Percentiles rank a stretch among this genome's conserved stretches.
phyloP scores from a whole-genome alignment of 2,797 vertebrate genomes.

The Tadarida brasiliensis region DNA sequence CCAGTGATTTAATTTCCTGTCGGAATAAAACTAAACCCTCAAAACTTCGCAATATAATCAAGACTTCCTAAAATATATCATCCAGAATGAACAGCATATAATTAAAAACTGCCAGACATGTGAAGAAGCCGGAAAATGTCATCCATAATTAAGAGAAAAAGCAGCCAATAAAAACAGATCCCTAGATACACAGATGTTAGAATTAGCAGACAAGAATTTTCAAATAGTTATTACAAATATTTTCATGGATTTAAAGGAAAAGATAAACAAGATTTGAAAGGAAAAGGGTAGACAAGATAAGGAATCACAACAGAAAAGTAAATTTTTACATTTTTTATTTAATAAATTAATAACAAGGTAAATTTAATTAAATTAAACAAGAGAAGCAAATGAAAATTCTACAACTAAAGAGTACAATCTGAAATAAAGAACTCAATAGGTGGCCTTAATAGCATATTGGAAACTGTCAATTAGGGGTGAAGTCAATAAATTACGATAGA shows the following conservation, averaged over 20 bases:
- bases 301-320: not conserved
- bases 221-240: not conserved
- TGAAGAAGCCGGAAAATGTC: not conserved
- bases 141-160: slow-evolving; percentile 1
- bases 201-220: not conserved
- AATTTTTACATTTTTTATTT: not conserved
- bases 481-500: not conserved
- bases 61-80: not conserved
- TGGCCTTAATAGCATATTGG: not conserved
- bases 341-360: not conserved
- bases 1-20: not conserved
- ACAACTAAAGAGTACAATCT: not conserved
- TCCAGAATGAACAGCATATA: not conserved
- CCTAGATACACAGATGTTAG: not conserved
- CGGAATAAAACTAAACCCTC: not conserved
- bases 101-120: not conserved
- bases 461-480: not conserved
- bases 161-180: not conserved
- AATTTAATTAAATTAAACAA: not conserved
- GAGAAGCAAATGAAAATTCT: not conserved
- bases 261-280: not conserved
- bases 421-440: not conserved
- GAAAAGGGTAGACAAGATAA: not conserved
- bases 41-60: not conserved
- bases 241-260: slow-evolving; percentile 1